Percentiles rank a stretch among this genome's conserved stretches.
Conservation (phyloP, 2,113 vertebrate genomes). For the Cacatua alba region DNA sequence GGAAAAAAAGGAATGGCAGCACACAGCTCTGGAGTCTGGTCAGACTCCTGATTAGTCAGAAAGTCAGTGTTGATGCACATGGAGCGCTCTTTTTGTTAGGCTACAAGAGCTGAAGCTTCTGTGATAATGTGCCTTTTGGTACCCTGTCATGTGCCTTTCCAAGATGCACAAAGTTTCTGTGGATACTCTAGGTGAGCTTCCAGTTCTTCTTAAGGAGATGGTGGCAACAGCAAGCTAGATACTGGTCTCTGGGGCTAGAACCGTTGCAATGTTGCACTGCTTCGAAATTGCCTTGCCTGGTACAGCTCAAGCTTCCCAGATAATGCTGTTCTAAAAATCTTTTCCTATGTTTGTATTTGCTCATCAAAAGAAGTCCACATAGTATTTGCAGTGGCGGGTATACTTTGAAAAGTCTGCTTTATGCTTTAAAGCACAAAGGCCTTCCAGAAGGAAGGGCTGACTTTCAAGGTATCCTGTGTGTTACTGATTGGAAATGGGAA, state of each 20-base stretch:
- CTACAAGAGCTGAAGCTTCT: conserved; percentile 14
- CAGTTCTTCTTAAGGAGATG: conserved; percentile 3
- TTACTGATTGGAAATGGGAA: conserved; percentile 15
- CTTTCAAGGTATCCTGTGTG: background rate
- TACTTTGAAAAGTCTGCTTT: conserved; percentile 8
- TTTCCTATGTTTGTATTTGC: conserved; percentile 28
- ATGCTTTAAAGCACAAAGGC: background rate
- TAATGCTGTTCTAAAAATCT: background rate
- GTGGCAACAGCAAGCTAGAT: conserved; percentile 10
- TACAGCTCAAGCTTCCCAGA: conserved; percentile 44
- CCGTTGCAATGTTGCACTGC: background rate
- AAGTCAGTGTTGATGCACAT: conserved; percentile 20
- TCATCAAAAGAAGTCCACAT: conserved; percentile 62
- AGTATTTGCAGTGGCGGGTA: conserved; percentile 45
- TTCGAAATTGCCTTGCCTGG: conserved; percentile 50
- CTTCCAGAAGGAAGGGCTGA: background rate
- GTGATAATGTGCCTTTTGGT: conserved; percentile 13
- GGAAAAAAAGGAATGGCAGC: conserved; percentile 25
- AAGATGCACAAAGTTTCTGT: conserved; percentile 21
- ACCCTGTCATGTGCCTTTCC: conserved; percentile 7
- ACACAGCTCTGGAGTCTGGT: conserved; percentile 56
- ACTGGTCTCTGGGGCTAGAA: background rate
- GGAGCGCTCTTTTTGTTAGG: conserved; percentile 27
- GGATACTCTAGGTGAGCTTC: conserved; percentile 48
- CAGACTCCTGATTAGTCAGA: conserved; percentile 50